Evolutionary conservation across 2,888 invertebrate species (phyloP).

Genomic region (Nephrocerus scutellatus): DNA sequence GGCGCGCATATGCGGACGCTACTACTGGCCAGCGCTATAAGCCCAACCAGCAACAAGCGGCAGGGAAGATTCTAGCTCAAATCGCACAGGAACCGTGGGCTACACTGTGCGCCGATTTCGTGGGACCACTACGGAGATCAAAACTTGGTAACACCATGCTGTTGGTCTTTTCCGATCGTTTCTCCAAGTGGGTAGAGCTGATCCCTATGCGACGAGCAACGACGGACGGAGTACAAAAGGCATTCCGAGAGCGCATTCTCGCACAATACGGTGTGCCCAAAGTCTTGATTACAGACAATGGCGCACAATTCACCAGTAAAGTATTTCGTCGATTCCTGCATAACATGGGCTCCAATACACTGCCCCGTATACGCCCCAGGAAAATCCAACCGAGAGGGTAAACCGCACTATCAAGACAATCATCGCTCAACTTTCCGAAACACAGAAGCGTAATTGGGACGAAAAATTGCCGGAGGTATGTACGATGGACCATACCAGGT

Average conservation of each 20-base stretch:
- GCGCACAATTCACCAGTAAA: slow-evolving; percentile 4
- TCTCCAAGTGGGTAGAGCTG: slow-evolving; percentile 16
- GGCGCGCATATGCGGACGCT: slow-evolving; percentile 5
- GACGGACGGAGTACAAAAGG: not conserved
- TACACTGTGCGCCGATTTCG: slow-evolving; percentile 10
- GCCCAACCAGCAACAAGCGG: slow-evolving; percentile 5
- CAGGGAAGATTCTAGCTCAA: slow-evolving; percentile 11
- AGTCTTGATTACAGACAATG: slow-evolving; percentile 7
- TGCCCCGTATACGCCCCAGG: slow-evolving; percentile 9
- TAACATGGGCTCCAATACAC: not conserved
- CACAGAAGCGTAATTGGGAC: too few species aligned
- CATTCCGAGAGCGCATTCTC: slow-evolving; percentile 7
- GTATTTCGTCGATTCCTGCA: not conserved
- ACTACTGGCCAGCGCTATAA: slow-evolving; percentile 17
- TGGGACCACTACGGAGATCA: slow-evolving; percentile 14
- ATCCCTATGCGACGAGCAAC: slow-evolving; percentile 9
- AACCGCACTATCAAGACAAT: slow-evolving; percentile 11
- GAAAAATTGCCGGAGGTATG: too few species aligned
- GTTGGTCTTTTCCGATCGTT: slow-evolving; percentile 12
- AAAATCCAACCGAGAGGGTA: slow-evolving; percentile 6
- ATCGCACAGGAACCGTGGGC: slow-evolving; percentile 4
- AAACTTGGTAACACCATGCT: slow-evolving; percentile 13
- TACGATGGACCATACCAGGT: too few species aligned
- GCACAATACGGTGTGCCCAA: slow-evolving; percentile 10
- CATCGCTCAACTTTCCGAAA: slow-evolving; percentile 7